phyloP scores from a whole-genome alignment of 2,113 vertebrate genomes.

The Pimephales promelas region DNA sequence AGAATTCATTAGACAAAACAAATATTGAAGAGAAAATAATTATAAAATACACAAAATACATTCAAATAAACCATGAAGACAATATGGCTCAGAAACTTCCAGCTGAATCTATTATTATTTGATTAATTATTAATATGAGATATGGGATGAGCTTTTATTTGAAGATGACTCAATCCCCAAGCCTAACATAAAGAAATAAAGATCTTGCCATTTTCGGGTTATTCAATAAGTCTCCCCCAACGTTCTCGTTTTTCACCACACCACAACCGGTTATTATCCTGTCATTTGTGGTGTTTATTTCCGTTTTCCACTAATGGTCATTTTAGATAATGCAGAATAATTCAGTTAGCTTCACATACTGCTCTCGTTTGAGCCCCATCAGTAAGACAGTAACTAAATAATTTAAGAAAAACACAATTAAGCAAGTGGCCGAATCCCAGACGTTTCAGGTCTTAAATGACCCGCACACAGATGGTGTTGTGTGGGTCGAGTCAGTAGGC shows the following conservation, averaged over 20 bases:
- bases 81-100: slow-evolving; percentile 56
- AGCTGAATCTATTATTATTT: slow-evolving; percentile 69
- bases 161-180: slow-evolving; percentile 51
- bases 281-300: slow-evolving; percentile 32
- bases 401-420: slow-evolving; percentile 39
- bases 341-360: slow-evolving; percentile 3
- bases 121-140: slow-evolving; percentile 74
- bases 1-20: not conserved
- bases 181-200: slow-evolving; percentile 40
- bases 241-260: slow-evolving; percentile 4
- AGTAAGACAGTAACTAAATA: slow-evolving; percentile 13
- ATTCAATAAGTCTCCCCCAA: slow-evolving; percentile 13
- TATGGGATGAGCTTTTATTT: slow-evolving; percentile 62
- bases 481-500: not conserved
- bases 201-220: not conserved
- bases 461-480: not conserved
- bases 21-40: slow-evolving; percentile 6
- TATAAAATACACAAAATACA: slow-evolving; percentile 1
- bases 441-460: not conserved
- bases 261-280: not conserved
- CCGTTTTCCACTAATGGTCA: slow-evolving; percentile 24
- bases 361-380: slow-evolving; percentile 4
- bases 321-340: slow-evolving; percentile 35
- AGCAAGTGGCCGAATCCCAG: not conserved
- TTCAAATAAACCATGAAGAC: slow-evolving; percentile 4